Evolutionary conservation across 2,888 invertebrate species (phyloP), one percentile per base, ranked within the genome.

Genomic region (Amphipyra berbera): DNA sequence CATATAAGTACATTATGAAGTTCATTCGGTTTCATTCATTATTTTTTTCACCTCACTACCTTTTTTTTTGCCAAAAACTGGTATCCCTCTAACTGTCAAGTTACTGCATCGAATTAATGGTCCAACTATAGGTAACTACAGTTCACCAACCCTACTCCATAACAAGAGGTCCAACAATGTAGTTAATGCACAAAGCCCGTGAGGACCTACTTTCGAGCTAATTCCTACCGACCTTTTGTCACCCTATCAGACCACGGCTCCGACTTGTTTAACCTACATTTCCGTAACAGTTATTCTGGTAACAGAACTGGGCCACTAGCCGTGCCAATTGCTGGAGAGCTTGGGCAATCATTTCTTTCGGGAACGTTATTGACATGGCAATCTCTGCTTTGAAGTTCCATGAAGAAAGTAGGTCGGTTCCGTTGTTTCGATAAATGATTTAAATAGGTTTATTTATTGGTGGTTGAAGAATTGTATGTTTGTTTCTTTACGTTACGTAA

Each of bases 261-360:
- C 58, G 47, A 47, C 55, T 64, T 63, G 44, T 55, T 46, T 69
- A 69, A 78, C 77, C 77, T 58, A 78, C 44, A 69, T 78, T 45
- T 42, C 21, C 27, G 37, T 41, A 45, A 45, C 10, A 57, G 69
- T 61, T 78, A 78, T 78, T 78, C 68, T 73, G 15, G 65, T 73
- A 76, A 65, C 63, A 9, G 49, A 78, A 57, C 61, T 70, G 45
- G 79, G 79, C 38, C 70, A 63, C 45, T 42, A 59, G 42, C 60
- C 47, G 64, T 53, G 64, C 58, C 62, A 71, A 53, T 67, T 62
- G 64, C 73, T 67, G 63, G 56, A 78, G 61, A 65, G 62, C 61
- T 78, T 78, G 55, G 40, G 79, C 64, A 78, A 77, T 67, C 49
- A 67, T 64, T 72, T 70, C 75, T 65, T 75, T 63, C 55, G 45